A percentile compares a stretch with the other conserved stretches of the same genome.
These are phyloP conservation scores for Phalacrocorax brasilianus DNA, from an alignment of 2,113 vertebrate genomes.

Conservation along the genomic window DNA sequence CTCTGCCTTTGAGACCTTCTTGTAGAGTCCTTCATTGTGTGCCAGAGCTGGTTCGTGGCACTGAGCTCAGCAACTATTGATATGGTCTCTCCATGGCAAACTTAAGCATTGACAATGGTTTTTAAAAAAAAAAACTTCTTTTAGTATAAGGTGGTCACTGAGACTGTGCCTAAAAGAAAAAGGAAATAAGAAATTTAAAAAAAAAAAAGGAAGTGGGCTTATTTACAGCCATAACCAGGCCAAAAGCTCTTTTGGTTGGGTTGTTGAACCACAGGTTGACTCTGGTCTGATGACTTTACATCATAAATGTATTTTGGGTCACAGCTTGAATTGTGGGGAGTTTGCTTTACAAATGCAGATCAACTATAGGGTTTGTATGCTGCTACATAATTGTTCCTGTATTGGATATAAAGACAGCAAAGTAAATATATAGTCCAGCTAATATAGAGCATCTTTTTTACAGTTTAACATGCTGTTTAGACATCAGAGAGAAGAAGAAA, in stretches of 20 bases:
- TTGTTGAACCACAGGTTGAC: not conserved
- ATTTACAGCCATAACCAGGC: not conserved
- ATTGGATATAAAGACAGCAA: not conserved
- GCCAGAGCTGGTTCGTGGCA: not conserved
- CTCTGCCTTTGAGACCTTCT: slow-evolving; percentile 68
- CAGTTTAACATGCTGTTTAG: not conserved
- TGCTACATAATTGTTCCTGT: not conserved
- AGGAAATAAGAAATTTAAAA: not conserved
- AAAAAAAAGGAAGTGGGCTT: not conserved
- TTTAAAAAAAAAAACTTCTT: not conserved
- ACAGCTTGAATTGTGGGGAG: not conserved
- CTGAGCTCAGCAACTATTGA: not conserved
- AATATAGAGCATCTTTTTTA: not conserved
- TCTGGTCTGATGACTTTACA: not conserved
- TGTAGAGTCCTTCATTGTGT: not conserved
- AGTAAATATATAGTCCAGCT: not conserved
- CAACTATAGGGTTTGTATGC: not conserved
- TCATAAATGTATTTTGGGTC: not conserved
- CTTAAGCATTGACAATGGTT: not conserved
- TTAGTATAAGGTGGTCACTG: not conserved
- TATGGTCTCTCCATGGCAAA: not conserved
- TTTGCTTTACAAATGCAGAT: not conserved
- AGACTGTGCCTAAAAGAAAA: not conserved
- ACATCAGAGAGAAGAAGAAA: not conserved
- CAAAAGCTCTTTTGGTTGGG: not conserved